A percentile compares a stretch with the other conserved stretches of the same genome.
phyloP scores from a whole-genome alignment of 2,113 vertebrate genomes.

The Cyprinodon variegatus region DNA sequence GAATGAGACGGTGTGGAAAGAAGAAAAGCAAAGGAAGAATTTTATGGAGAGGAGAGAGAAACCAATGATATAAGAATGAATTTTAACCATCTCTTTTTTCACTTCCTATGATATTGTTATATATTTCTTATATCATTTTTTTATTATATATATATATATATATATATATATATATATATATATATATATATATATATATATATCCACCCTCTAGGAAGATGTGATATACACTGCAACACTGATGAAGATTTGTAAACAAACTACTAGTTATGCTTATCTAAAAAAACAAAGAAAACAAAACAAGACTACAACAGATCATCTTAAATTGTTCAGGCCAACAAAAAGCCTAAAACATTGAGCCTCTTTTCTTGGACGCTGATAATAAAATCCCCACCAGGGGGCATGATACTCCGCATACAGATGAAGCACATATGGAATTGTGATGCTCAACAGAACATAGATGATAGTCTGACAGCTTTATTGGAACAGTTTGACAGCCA shows the following conservation, averaged over 20 bases:
- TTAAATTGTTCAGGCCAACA: neutral
- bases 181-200: too few species aligned
- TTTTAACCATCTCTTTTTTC: neutral
- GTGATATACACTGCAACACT: too few species aligned
- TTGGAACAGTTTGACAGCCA: neutral
- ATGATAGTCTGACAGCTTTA: slow-evolving; percentile 1
- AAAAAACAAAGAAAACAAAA: neutral
- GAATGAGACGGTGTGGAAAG: slow-evolving; percentile 28
- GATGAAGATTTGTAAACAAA: too few species aligned
- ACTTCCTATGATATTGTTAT: too few species aligned
- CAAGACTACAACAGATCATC: slow-evolving; percentile 12
- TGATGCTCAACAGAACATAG: neutral
- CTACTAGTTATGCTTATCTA: too few species aligned
- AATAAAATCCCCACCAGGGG: slow-evolving; percentile 49
- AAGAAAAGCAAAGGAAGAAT: slow-evolving; percentile 5
- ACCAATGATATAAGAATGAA: slow-evolving; percentile 6
- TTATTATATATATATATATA: too few species aligned
- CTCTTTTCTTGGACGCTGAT: neutral
- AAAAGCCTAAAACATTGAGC: neutral
- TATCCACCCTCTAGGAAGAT: too few species aligned
- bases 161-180: too few species aligned
- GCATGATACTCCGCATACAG: slow-evolving; percentile 43
- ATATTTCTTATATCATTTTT: too few species aligned
- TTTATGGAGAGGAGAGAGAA: slow-evolving; percentile 20
- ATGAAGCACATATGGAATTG: neutral